Base-by-base conservation (phyloP, 2,888 invertebrate genomes). In the Drosophila conformis region DNA sequence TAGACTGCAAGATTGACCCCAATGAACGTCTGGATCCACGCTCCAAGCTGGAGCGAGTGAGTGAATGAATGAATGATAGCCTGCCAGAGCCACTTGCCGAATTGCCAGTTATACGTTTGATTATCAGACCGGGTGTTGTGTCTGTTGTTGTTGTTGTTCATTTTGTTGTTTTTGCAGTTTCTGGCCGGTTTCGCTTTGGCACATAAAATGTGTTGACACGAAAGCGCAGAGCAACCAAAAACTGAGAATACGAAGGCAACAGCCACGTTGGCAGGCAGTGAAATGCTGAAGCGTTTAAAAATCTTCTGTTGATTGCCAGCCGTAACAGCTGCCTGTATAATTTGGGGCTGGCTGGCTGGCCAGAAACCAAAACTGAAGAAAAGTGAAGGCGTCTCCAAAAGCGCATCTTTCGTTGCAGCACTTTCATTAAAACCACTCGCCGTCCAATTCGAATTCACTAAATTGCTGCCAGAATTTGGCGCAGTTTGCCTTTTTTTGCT, bases 381-480 rank as follows among this genome's bases (percentile, higher is more conserved):
- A 83, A 85, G 87, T 84, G 87, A 85, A 87, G 83, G 87, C 83
- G 82, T 87, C 87, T 81, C 73, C 82, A 60, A 76, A 68, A 78
- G 82, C 85, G 82, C 85, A 77, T 76, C 76, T 69, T 36, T 63
- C 60, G 51, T 29, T 61, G 49, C 76, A 66, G 79, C 79, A 78
- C 78, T 78, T 78, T 78, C 78, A 78, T 78, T 78, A 78, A 72
- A 72, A 57, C 35, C 25, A 33, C 33, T 35, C 33, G 27, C 27
- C 53, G 60, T 61, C 64, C 63, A 69, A 59, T 77, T 79, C 58
- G 66, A 48, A 66, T 62, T 76, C 73, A 79, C 79, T 76, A 78
- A 79, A 76, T 76, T 68, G 79, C 78, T 54, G 62, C 59, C 65
- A 78, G 79, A 68, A 68, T 66, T 57, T 57, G 60, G 63, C 63